Conservation (phyloP, 53 echinoderm and acorn worm genomes). For the Crossaster papposus region DNA sequence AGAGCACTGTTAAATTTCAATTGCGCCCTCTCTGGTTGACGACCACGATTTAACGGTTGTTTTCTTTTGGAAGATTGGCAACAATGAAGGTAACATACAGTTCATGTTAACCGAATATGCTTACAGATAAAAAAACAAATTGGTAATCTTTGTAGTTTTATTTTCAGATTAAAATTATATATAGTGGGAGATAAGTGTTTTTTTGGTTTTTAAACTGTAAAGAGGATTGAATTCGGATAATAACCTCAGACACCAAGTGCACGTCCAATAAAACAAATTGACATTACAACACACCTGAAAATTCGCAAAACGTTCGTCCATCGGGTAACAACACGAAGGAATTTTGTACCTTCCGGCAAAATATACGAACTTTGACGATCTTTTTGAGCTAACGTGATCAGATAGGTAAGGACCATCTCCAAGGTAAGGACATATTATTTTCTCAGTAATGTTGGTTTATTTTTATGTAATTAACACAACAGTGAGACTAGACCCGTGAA, state of each 20-base stretch:
- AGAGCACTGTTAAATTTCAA: neutral
- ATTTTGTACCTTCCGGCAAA: neutral
- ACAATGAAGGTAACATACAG: neutral
- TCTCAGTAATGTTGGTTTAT: too few relatives aligned
- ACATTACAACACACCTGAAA: neutral
- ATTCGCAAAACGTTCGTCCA: too few relatives aligned
- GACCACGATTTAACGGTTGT: conserved; percentile 4
- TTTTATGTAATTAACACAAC: too few relatives aligned
- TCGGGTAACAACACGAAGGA: neutral
- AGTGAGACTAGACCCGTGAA: too few relatives aligned
- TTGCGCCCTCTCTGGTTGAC: conserved; percentile 47
- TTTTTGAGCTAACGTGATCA: too few relatives aligned
- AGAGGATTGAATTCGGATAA: too few relatives aligned
- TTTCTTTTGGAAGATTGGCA: conserved; percentile 35
- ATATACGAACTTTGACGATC: too few relatives aligned
- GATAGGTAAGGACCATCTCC: too few relatives aligned
- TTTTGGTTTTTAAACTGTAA: neutral
- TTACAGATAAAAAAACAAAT: neutral
- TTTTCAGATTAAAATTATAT: neutral
- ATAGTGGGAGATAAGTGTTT: neutral
- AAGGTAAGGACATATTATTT: too few relatives aligned
- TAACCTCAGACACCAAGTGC: conserved; percentile 5
- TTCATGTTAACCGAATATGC: neutral
- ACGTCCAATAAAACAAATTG: neutral
- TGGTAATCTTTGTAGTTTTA: too few relatives aligned